phyloP scores from a whole-genome alignment of 2,888 invertebrate genomes.

The Zelleria hepariella region DNA sequence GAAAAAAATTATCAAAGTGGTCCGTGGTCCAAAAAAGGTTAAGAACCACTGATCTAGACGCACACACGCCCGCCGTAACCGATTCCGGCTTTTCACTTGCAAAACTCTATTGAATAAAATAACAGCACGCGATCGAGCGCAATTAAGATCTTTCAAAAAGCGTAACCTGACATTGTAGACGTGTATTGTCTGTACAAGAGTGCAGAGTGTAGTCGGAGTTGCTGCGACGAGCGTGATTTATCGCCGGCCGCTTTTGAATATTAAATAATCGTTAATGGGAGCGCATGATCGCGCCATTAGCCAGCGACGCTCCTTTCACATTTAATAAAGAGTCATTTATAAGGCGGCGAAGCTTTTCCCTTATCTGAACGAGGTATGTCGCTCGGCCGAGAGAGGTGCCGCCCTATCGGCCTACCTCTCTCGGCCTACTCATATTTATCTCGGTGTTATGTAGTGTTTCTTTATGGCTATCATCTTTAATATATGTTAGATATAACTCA shows the following conservation, averaged over 20 bases:
- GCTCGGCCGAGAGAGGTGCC: slow-evolving; percentile 67
- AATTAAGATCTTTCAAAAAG: slow-evolving; percentile 4
- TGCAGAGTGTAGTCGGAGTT: slow-evolving; percentile 61
- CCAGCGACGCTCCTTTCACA: slow-evolving; percentile 66
- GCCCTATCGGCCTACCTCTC: slow-evolving; percentile 67
- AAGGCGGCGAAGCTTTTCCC: slow-evolving; percentile 67
- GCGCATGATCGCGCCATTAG: slow-evolving; percentile 73
- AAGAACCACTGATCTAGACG: too few relatives aligned
- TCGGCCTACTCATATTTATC: slow-evolving; percentile 66
- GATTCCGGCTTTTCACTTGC: background rate
- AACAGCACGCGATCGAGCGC: background rate
- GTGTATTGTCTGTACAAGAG: slow-evolving; percentile 45
- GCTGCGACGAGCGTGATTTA: slow-evolving; percentile 67
- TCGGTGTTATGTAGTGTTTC: slow-evolving; percentile 2
- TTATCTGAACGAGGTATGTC: slow-evolving; percentile 68
- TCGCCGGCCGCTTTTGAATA: slow-evolving; percentile 69
- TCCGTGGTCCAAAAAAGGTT: too few relatives aligned
- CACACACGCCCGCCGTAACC: background rate
- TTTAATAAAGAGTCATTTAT: slow-evolving; percentile 73
- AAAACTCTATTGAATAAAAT: background rate
- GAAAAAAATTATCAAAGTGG: too few relatives aligned
- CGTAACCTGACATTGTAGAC: slow-evolving; percentile 1
- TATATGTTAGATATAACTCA: slow-evolving; percentile 6
- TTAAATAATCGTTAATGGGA: slow-evolving; percentile 73
- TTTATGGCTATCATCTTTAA: slow-evolving; percentile 6